Base-by-base conservation (phyloP, 2,888 invertebrate species). In the Mamestra brassicae region DNA sequence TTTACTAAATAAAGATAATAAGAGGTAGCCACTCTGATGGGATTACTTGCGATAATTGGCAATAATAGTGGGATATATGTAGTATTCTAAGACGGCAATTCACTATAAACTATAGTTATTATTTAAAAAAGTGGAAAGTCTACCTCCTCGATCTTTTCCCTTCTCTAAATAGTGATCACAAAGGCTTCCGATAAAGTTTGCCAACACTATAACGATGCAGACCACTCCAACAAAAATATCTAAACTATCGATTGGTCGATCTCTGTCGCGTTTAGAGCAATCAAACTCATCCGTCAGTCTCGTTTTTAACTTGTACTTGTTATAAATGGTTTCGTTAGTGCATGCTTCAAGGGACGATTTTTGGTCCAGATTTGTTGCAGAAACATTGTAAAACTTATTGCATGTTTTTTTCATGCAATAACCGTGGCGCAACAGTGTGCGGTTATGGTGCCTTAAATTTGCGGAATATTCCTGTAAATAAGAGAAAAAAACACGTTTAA, bases 341-440 rank as follows among this genome's bases (percentile, higher is more conserved):
- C 88, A 88, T 65, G 80, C 83, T 70, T 83, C 85, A 70, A 83
- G 75, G 78, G 66, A 67, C 54, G 8, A 68, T 68, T 15, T 77
- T 79, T 71, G 61, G 79, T 83, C 72, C 85, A 42, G 15, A 6
- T 57, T 36, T 38, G 76, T 42, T 76, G 84, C 85, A 73, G 85
- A 50, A 50, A 2, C 79, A 55, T 88, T 60, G 58, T 89, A 83
- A 63, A 89, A 90, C 34, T 80, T 71, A 74, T 88, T 89, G 81
- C 96, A 96, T 38, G 92, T 89, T 55, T 80, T 87, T 13, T 92
- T 93, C 4, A 95, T 88, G 77, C 96, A 96, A 2, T 94, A 87
- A 0, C 92, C 95, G 81, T 94, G 88, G 61, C 93, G 93, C 81
- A 95, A 85, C 76, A 91, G 85, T 62, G 94, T 92, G 81, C 95